Conservation (phyloP, 1,140 invertebrate species). For the Leptopilina boulardi region DNA sequence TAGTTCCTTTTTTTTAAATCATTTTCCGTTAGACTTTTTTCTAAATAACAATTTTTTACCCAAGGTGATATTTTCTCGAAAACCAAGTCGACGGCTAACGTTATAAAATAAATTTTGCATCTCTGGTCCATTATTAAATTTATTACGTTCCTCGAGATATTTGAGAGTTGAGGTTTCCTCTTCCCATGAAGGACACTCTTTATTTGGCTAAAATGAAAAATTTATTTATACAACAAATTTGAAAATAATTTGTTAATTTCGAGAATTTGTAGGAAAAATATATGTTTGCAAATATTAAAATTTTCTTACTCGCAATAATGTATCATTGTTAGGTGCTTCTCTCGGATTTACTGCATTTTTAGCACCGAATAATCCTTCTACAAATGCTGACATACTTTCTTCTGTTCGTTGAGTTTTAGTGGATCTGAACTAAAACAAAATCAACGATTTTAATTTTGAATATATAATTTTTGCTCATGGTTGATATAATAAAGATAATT, state of each 20-base stretch:
- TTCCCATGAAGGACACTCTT: slow-evolving; percentile 62
- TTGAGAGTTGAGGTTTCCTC: slow-evolving; percentile 54
- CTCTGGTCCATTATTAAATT: slow-evolving; percentile 68
- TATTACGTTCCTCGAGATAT: slow-evolving; percentile 59
- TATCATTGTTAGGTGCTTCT: slow-evolving; percentile 58
- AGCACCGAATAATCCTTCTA: slow-evolving; percentile 67
- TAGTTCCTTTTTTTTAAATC: slow-evolving; percentile 10
- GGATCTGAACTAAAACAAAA: slow-evolving; percentile 64
- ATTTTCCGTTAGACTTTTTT: not conserved
- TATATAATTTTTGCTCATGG: too few relatives aligned
- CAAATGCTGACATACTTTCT: slow-evolving; percentile 67
- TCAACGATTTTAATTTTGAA: too few relatives aligned
- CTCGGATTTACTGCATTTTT: slow-evolving; percentile 51
- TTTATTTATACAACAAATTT: not conserved
- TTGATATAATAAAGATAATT: too few relatives aligned
- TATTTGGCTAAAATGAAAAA: slow-evolving; percentile 55
- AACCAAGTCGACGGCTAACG: slow-evolving; percentile 72
- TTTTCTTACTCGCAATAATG: slow-evolving; percentile 60
- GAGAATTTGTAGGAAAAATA: not conserved
- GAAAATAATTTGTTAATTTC: too few relatives aligned
- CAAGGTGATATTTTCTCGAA: slow-evolving; percentile 53
- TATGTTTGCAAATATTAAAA: not conserved
- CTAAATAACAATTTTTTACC: slow-evolving; percentile 35
- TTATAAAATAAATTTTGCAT: slow-evolving; percentile 69
- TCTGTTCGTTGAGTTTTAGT: slow-evolving; percentile 59